These are phyloP conservation scores for Craniophora ligustri DNA, from an alignment of 2,888 invertebrate genomes.

Conservation along the genomic window DNA sequence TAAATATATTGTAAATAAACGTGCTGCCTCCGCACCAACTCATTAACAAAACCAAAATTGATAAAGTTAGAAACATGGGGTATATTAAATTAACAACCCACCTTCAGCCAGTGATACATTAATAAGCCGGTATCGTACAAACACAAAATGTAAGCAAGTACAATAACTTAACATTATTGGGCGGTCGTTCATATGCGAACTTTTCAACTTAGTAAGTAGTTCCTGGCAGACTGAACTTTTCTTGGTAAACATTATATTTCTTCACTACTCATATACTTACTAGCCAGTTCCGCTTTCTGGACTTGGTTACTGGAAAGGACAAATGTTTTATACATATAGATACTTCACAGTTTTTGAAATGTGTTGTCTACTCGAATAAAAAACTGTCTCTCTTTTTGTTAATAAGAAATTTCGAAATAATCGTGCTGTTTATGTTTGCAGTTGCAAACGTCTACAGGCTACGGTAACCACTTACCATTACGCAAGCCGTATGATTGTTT, in stretches of 20 bases:
- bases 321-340: background rate
- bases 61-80: constrained; percentile 25
- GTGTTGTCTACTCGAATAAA: no score
- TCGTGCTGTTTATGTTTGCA: no score
- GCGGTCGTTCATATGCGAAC: constrained; percentile 50
- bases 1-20: background rate
- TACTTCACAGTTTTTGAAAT: no score
- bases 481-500: no score
- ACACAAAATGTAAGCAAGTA: constrained; percentile 36
- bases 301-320: background rate
- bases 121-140: constrained; percentile 29
- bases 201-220: constrained; percentile 53
- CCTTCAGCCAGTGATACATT: constrained; percentile 28
- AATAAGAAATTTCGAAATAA: no score
- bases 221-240: constrained; percentile 52
- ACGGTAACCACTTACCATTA: no score
- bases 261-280: constrained; percentile 20
- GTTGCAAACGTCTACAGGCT: no score
- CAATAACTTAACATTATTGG: constrained; percentile 51
- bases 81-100: constrained; percentile 24
- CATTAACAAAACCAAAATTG: constrained; percentile 26
- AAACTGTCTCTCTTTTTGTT: no score
- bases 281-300: constrained; percentile 1
- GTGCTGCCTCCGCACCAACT: background rate
- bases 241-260: constrained; percentile 53